phyloP scores from a whole-genome alignment of 1,140 invertebrate genomes.

The Bombus ignitus region DNA sequence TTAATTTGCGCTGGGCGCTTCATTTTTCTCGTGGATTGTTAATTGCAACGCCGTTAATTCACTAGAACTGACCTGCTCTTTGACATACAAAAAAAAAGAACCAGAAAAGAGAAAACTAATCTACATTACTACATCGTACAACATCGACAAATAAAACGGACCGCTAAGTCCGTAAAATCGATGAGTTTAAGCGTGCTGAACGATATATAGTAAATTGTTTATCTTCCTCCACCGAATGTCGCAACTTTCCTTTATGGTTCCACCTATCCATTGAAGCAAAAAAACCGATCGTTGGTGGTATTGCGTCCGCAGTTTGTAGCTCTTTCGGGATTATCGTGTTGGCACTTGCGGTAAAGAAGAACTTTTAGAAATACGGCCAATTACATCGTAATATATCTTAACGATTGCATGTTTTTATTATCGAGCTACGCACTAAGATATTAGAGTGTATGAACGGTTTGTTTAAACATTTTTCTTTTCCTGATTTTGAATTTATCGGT shows the following conservation, averaged over 20 bases:
- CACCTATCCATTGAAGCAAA: background rate
- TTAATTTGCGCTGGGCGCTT: background rate
- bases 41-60: background rate
- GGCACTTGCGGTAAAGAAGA: background rate
- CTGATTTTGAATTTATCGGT: background rate
- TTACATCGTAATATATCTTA: background rate
- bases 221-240: background rate
- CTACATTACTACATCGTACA: background rate
- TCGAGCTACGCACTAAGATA: background rate
- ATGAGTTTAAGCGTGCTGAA: background rate
- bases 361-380: background rate
- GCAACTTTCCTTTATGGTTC: too few relatives aligned
- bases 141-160: conserved; percentile 23
- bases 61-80: background rate
- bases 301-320: background rate
- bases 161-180: background rate
- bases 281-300: background rate
- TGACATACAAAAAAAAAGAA: background rate
- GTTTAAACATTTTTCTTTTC: too few relatives aligned
- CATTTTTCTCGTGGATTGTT: conserved; percentile 22
- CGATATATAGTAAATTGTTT: background rate
- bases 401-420: background rate
- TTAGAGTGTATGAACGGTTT: background rate
- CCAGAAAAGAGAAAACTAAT: background rate
- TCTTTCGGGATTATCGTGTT: background rate